These are phyloP conservation scores for Pantherophis guttatus DNA, from an alignment of 2,113 vertebrate species.

Conservation along the genomic window DNA sequence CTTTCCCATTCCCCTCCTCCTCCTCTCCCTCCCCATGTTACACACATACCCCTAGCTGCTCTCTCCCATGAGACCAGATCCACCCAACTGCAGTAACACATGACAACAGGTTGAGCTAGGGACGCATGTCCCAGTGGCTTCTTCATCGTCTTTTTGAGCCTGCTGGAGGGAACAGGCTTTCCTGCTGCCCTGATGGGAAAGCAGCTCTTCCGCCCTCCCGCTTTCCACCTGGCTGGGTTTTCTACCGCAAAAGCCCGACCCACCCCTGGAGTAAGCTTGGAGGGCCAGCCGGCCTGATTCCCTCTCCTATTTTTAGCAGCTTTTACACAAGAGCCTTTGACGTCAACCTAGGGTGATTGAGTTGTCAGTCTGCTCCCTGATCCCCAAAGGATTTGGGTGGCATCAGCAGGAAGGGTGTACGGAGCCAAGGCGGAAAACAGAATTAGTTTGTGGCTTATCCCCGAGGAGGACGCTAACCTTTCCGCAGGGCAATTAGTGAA, in stretches of 20 bases:
- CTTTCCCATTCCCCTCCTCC: accelerated
- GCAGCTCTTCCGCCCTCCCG: background rate
- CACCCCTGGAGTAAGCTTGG: conserved; percentile 32
- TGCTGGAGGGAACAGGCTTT: background rate
- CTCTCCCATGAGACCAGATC: conserved; percentile 5
- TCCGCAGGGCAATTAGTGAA: background rate
- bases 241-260: conserved; percentile 8
- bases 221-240: background rate
- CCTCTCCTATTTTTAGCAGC: conserved; percentile 75
- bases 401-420: conserved; percentile 14
- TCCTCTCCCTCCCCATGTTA: too few species aligned
- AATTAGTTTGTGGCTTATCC: conserved; percentile 35
- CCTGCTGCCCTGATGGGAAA: conserved; percentile 28
- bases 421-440: conserved; percentile 51
- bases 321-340: conserved; percentile 66
- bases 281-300: conserved; percentile 36
- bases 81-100: conserved; percentile 42
- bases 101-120: conserved; percentile 41
- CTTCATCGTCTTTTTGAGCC: conserved; percentile 52
- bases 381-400: conserved; percentile 38
- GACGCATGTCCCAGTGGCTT: conserved; percentile 55
- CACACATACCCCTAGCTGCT: background rate
- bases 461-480: background rate
- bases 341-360: conserved; percentile 66
- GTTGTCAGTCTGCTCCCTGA: conserved; percentile 48